Evolutionary conservation across 2,113 vertebrate genomes (phyloP), one percentile per base, ranked within the genome.

Genomic region (Catharus minimus): DNA sequence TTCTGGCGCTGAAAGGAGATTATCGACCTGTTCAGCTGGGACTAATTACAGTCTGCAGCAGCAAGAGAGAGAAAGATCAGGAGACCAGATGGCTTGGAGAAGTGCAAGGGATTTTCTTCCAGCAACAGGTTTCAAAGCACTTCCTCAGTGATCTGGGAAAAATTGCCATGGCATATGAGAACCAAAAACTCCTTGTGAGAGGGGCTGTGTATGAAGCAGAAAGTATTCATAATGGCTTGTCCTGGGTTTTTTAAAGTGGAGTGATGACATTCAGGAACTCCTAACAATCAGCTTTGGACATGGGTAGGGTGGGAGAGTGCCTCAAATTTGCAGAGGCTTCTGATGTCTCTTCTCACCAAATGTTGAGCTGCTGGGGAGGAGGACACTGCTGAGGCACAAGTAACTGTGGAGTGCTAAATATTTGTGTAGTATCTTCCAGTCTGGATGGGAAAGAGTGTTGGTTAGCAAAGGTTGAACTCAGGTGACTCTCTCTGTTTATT

Each of bases 11-110:
- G 92, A 71, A 49, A 89, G 69, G 32, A 85, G 62, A 76, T 95
- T 92, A 87, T 67, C 77, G 78, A 24, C 71, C 64, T 65, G 41
- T 55, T 95, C 84, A 82, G 5, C 71, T 91, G 82, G 84, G 93
- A 82, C 82, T 91, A 89, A 95, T 95, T 95, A 89, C 74, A 79
- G 66, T 17, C 87, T 82, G 47, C 23, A 87, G 66, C 75, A 89
- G 38, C 8, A 20, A 80, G 55, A 93, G 53, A 82, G n/a, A n/a
- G 28, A 58, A 92, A 89, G 78, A 93, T 69, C 82, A 89, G 89
- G 64, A 89, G 71, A 84, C 50, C 91, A 87, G 66, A 76, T 72
- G 84, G 41, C 36, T 89, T 0, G 1, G 46, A 87, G 46, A 57
- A 72, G 23, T 46, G 28, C 13, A 61, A 41, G 28, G 58, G 28